Evolutionary conservation across 2,797 vertebrate genomes (phyloP).

Genomic region (Falco rusticolus): DNA sequence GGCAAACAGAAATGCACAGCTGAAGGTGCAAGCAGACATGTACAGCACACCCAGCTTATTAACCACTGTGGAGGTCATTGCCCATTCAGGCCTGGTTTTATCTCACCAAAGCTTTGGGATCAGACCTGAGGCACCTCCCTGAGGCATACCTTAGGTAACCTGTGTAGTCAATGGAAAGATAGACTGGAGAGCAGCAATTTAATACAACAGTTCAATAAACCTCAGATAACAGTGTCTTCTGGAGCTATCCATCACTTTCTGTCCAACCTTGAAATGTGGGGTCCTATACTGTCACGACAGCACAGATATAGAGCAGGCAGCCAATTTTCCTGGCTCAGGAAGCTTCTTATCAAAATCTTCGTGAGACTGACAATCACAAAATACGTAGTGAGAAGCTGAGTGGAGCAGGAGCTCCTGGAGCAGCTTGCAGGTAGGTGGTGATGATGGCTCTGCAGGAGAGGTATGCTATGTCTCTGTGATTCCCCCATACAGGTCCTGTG

Average conservation of each 20-base stretch:
- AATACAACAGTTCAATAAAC: not conserved
- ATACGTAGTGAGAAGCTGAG: not conserved
- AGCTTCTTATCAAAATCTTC: not conserved
- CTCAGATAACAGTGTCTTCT: not conserved
- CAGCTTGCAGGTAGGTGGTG: not conserved
- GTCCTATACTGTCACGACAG: not conserved
- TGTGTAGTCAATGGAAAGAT: not conserved
- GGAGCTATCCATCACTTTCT: not conserved
- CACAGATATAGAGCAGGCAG: not conserved
- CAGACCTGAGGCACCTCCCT: not conserved
- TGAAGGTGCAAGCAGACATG: not conserved
- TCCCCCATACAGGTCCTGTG: not conserved
- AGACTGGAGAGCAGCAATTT: not conserved
- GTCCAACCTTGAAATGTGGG: not conserved
- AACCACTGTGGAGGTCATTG: not conserved
- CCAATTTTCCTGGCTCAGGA: not conserved
- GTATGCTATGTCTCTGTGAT: not conserved
- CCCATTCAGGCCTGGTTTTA: not conserved
- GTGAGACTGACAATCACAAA: not conserved
- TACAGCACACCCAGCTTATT: not conserved
- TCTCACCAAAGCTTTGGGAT: not conserved
- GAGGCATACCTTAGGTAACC: not conserved
- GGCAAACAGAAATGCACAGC: not conserved
- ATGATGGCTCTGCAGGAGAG: not conserved
- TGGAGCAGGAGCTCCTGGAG: not conserved